These are phyloP conservation scores for Macrochelys suwanniensis DNA, from an alignment of 2,797 vertebrate genomes.

Conservation along the genomic window DNA sequence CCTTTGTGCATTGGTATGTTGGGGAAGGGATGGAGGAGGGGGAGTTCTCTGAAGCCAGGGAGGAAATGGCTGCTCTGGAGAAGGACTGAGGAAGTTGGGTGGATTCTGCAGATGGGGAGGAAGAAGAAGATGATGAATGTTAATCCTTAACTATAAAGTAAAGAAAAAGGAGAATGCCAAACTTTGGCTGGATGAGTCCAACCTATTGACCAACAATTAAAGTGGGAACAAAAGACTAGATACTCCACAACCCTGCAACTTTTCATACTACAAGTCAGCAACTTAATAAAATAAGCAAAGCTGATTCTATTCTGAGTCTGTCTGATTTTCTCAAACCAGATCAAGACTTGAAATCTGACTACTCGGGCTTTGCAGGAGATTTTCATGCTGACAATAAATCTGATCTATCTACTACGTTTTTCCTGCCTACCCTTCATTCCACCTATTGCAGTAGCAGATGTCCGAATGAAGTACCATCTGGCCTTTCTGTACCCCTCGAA, in stretches of 20 bases:
- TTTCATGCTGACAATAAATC: neutral
- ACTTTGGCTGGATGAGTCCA: neutral
- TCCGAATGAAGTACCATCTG: neutral
- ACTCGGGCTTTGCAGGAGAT: neutral
- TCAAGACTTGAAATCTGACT: neutral
- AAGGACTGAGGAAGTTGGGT: slow-evolving; percentile 82
- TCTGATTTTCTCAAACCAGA: neutral
- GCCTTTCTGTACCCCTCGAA: neutral
- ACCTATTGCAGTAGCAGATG: accelerated
- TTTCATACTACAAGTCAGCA: neutral
- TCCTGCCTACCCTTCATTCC: neutral
- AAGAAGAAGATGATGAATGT: slow-evolving; percentile 46
- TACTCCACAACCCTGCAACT: neutral
- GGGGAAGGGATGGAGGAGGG: slow-evolving; percentile 84
- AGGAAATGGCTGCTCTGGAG: slow-evolving; percentile 78
- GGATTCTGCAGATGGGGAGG: slow-evolving; percentile 56
- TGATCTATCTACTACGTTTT: neutral
- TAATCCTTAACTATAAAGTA: neutral
- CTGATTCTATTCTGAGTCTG: neutral
- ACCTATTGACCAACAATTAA: neutral
- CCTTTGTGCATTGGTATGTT: slow-evolving; percentile 83
- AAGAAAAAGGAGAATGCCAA: neutral
- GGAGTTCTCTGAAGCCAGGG: slow-evolving; percentile 81
- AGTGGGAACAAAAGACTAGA: neutral
- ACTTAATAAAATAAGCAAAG: neutral